These are phyloP conservation scores for Pteromalus puparum DNA, from an alignment of 1,140 invertebrate genomes.

Conservation along the genomic window DNA sequence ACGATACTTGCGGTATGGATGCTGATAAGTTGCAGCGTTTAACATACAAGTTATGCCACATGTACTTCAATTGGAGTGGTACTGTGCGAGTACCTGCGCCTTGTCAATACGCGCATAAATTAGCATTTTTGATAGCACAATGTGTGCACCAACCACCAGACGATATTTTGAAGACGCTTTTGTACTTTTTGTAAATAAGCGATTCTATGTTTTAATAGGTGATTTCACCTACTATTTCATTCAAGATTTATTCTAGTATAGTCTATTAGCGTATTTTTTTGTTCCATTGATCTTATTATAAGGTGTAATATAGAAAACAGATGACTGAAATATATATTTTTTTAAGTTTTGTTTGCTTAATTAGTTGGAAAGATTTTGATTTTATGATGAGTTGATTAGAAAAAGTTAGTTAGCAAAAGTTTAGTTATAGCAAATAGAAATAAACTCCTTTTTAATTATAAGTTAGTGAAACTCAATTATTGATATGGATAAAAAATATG, in stretches of 20 bases:
- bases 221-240: conserved; percentile 17
- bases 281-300: conserved; percentile 1
- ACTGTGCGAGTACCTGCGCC: conserved; percentile 88
- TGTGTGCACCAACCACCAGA: conserved; percentile 79
- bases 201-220: conserved; percentile 20
- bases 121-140: conserved; percentile 86
- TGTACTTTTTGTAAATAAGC: conserved; percentile 76
- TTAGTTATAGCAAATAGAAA: too few species aligned
- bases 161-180: conserved; percentile 68
- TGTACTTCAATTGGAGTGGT: conserved; percentile 72
- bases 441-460: too few species aligned
- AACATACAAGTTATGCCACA: conserved; percentile 86
- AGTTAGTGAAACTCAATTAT: too few species aligned
- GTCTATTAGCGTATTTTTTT: conserved; percentile 9
- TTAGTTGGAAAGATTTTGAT: too few species aligned
- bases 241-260: background rate
- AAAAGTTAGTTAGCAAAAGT: too few species aligned
- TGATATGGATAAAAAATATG: too few species aligned
- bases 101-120: conserved; percentile 90
- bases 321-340: background rate
- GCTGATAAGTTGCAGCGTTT: conserved; percentile 83
- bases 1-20: conserved; percentile 78
- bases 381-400: too few species aligned
- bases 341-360: too few species aligned
- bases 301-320: background rate